phyloP scores from a whole-genome alignment of 2,888 invertebrate genomes.

The Thymelicus sylvestris region DNA sequence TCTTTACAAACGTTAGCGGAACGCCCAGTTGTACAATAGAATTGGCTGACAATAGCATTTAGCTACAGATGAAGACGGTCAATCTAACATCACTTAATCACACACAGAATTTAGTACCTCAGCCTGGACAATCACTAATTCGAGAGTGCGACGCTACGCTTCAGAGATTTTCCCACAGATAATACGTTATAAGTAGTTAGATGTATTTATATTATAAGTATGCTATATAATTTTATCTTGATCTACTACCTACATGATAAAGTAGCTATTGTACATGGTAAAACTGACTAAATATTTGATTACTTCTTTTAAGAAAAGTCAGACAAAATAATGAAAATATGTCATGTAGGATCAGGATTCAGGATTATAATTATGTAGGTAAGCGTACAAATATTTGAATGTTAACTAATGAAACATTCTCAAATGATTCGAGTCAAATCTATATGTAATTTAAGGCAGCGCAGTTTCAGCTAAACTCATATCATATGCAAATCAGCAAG shows the following conservation, averaged over 20 bases:
- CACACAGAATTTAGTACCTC: conserved; percentile 42
- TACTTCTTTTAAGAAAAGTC: no score
- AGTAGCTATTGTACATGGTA: no score
- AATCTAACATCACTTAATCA: conserved; percentile 45
- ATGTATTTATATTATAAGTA: conserved; percentile 8
- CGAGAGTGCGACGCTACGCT: conserved; percentile 51
- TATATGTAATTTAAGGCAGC: no score
- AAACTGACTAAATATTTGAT: no score
- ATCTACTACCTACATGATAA: background rate
- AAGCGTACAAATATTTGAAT: no score
- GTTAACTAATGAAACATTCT: no score
- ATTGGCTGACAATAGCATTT: conserved; percentile 49
- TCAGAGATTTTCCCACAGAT: conserved; percentile 67
- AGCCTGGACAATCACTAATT: conserved; percentile 46
- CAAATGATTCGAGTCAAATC: no score
- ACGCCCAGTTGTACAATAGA: conserved; percentile 39
- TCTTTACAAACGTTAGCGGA: background rate
- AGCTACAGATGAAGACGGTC: conserved; percentile 42
- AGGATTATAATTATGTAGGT: no score
- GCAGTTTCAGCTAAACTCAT: background rate
- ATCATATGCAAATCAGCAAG: conserved; percentile 13
- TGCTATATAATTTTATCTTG: conserved; percentile 23
- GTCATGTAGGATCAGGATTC: no score
- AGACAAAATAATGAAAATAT: no score
- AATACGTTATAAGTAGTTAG: conserved; percentile 2